A percentile compares a stretch with the other conserved stretches of the same genome.
phyloP scores from a whole-genome alignment of 2,797 vertebrate genomes.

The Heteromormyrus szaboi region DNA sequence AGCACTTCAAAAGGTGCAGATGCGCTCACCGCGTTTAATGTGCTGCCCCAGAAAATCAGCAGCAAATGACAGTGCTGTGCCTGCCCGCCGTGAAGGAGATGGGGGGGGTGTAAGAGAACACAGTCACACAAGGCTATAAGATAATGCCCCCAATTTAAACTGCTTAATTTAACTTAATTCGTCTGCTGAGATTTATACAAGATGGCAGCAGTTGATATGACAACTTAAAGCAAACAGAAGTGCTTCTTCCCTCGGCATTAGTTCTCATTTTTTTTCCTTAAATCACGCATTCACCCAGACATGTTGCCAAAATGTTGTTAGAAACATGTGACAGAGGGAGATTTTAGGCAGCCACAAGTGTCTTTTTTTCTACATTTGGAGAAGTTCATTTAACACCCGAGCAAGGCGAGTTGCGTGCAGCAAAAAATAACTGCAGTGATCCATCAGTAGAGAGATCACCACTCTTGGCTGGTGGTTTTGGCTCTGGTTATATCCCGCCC shows the following conservation, averaged over 20 bases:
- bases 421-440: conserved; percentile 50
- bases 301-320: conserved; percentile 16
- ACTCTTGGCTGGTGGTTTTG: conserved; percentile 49
- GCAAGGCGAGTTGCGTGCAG: conserved; percentile 34
- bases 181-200: neutral
- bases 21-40: neutral
- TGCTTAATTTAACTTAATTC: neutral
- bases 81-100: neutral
- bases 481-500: conserved; percentile 53
- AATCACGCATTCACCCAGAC: neutral
- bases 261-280: neutral
- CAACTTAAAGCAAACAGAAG: neutral
- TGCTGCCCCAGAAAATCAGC: neutral
- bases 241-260: neutral
- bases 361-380: neutral
- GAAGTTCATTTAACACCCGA: conserved; percentile 45
- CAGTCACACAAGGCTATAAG: neutral
- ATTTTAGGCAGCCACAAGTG: neutral
- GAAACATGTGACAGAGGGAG: neutral
- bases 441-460: conserved; percentile 50
- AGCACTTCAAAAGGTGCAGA: neutral
- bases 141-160: neutral
- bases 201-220: neutral
- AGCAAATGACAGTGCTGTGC: neutral
- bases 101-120: neutral